Conservation (phyloP, 2,113 vertebrate genomes). For the Petaurus breviceps region DNA sequence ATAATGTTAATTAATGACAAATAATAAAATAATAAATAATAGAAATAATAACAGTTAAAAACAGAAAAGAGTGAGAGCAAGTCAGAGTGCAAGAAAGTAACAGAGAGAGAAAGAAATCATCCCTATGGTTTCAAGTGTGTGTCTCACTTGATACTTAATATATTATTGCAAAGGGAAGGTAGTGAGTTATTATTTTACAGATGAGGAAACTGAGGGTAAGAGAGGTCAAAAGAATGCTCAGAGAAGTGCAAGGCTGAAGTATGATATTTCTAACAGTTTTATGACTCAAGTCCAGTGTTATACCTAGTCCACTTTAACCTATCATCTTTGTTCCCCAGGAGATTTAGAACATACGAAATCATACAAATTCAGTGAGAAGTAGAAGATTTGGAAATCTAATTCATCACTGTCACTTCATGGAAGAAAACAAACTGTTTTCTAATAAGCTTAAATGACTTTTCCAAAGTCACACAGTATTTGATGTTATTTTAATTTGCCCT, state of each 20-base stretch:
- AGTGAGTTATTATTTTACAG: background rate
- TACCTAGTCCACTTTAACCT: background rate
- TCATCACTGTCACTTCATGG: background rate
- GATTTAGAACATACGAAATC: background rate
- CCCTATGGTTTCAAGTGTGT: background rate
- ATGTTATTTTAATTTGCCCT: background rate
- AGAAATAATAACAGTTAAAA: too few relatives aligned
- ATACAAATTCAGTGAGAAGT: background rate
- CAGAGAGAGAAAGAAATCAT: background rate
- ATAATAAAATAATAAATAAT: too few relatives aligned
- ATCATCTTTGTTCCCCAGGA: background rate
- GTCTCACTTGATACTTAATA: background rate
- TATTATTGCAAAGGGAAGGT: background rate
- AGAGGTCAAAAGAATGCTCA: background rate
- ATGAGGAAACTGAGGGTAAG: background rate
- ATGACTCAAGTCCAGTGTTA: background rate
- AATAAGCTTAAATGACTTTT: background rate
- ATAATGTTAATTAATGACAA: too few relatives aligned
- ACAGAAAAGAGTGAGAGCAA: background rate
- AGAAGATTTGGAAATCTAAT: background rate
- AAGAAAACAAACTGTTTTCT: background rate
- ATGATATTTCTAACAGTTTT: background rate
- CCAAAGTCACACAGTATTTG: background rate
- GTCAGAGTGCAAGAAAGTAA: too few relatives aligned
- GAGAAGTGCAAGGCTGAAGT: background rate